A percentile compares a stretch with the other conserved stretches of the same genome.
Conservation (phyloP, 2,888 invertebrate species). For the Acholoe squamosa region DNA sequence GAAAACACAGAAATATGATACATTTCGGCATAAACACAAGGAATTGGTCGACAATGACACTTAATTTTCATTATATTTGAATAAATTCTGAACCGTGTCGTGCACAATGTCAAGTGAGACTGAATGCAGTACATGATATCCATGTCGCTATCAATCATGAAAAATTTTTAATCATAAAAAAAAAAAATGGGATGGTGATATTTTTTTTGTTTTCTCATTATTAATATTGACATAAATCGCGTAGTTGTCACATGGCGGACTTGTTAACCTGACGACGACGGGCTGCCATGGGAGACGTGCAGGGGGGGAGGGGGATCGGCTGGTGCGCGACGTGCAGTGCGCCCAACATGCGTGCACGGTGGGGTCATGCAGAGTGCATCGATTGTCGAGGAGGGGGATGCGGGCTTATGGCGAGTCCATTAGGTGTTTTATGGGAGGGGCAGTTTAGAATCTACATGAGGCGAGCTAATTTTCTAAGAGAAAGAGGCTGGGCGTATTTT, state of each 20-base stretch:
- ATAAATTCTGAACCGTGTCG: no score
- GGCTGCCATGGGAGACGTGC: not conserved
- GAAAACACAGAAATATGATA: no score
- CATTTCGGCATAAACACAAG: no score
- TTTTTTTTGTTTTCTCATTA: not conserved
- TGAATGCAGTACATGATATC: no score
- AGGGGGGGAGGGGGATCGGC: not conserved
- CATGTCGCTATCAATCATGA: no score
- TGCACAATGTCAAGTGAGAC: no score
- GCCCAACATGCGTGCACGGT: constrained; percentile 3
- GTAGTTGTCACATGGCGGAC: not conserved
- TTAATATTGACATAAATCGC: not conserved
- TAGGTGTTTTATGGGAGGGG: not conserved
- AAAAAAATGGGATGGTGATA: no score
- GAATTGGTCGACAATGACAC: no score
- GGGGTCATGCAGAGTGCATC: constrained; percentile 41
- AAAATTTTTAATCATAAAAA: no score
- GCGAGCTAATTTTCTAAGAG: not conserved
- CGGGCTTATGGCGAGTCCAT: not conserved
- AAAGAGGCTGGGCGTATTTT: not conserved
- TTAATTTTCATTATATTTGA: no score
- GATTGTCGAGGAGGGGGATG: not conserved
- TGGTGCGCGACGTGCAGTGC: not conserved
- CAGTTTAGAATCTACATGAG: not conserved
- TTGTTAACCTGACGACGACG: not conserved